phyloP scores from a whole-genome alignment of 2,113 vertebrate genomes.

The Apeltes quadracus region DNA sequence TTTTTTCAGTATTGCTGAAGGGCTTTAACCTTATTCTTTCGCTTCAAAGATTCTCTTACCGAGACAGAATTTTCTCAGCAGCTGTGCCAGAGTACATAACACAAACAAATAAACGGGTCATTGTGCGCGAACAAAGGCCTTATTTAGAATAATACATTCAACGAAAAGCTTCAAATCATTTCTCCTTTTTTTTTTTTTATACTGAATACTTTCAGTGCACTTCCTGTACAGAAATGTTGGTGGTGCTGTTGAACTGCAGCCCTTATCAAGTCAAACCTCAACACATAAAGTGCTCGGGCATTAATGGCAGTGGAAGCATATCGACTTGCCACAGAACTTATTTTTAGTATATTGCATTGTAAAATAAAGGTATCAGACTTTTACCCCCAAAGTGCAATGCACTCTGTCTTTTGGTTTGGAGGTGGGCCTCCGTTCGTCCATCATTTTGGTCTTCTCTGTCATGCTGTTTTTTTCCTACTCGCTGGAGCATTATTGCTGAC shows the following conservation, averaged over 20 bases:
- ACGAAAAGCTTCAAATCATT: neutral
- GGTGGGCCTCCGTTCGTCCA: neutral
- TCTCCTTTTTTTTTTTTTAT: neutral
- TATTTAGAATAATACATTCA: conserved; percentile 6
- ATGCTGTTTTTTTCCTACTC: neutral
- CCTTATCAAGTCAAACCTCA: conserved; percentile 12
- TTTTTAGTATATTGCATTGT: neutral
- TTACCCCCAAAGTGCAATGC: neutral
- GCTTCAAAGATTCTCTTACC: conserved; percentile 58
- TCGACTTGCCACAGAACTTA: neutral
- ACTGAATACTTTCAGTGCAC: conserved; percentile 42
- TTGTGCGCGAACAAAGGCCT: conserved; percentile 3
- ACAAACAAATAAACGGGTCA: conserved; percentile 19
- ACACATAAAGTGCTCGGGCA: conserved; percentile 11
- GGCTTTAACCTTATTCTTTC: conserved; percentile 69
- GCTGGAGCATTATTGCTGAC: neutral
- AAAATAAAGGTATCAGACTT: neutral
- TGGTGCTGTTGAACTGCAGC: conserved; percentile 72
- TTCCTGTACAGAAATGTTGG: conserved; percentile 53
- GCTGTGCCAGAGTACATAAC: conserved; percentile 26
- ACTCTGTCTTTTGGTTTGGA: neutral
- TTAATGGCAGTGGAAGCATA: conserved; percentile 18
- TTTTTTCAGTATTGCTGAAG: conserved; percentile 37
- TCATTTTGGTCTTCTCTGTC: too few species aligned
- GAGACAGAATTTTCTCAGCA: conserved; percentile 26